Evolutionary conservation across 2,888 invertebrate genomes (phyloP).

Genomic region (Vannuccia rotundouncinata): DNA sequence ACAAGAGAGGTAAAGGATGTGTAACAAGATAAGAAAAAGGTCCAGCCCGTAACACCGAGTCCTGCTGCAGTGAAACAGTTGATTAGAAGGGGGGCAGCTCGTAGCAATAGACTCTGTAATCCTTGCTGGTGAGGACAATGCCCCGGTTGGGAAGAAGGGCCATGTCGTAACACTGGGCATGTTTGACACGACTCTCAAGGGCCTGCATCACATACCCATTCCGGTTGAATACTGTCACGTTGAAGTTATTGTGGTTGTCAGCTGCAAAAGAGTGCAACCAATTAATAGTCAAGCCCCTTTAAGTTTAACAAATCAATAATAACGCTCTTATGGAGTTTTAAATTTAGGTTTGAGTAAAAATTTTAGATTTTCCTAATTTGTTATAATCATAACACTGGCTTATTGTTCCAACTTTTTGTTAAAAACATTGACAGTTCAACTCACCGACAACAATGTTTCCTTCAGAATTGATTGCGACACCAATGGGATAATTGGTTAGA

Average conservation of each 20-base stretch:
- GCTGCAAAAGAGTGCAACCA: not conserved
- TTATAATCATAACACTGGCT: too few relatives aligned
- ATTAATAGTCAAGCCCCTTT: not conserved
- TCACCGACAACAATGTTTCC: not conserved
- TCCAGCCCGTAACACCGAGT: not conserved
- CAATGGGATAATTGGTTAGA: slow-evolving; percentile 24
- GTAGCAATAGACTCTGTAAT: slow-evolving; percentile 1
- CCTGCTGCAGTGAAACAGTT: not conserved
- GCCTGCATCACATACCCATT: slow-evolving; percentile 94
- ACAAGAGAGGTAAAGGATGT: not conserved
- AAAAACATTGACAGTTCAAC: not conserved
- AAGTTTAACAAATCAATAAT: too few relatives aligned
- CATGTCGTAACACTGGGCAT: slow-evolving; percentile 98
- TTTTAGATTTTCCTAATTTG: too few relatives aligned
- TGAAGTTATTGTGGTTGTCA: slow-evolving; percentile 99
- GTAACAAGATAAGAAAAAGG: not conserved
- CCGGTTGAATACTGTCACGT: slow-evolving; percentile 85
- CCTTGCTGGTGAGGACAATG: slow-evolving; percentile 68
- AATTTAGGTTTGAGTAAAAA: too few relatives aligned
- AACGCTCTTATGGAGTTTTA: too few relatives aligned
- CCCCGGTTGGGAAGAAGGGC: slow-evolving; percentile 98
- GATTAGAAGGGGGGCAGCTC: not conserved
- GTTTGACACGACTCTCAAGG: slow-evolving; percentile 97
- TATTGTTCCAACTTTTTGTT: not conserved
- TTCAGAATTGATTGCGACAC: slow-evolving; percentile 39